Conservation (phyloP, 2,113 vertebrate species). For the Microtus ochrogaster region DNA sequence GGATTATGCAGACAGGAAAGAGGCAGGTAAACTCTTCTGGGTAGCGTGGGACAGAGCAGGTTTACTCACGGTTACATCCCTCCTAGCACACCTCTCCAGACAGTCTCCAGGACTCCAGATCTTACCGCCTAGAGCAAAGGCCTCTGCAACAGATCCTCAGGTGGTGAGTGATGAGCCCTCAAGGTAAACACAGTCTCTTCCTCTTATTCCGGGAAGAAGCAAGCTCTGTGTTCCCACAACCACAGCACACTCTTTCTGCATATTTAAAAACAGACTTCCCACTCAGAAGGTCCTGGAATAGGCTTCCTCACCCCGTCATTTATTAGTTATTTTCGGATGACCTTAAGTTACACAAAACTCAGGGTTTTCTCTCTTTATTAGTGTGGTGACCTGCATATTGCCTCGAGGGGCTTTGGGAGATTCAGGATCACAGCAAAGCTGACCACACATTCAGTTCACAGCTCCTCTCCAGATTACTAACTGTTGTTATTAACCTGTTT, state of each 20-base stretch:
- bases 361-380: slow-evolving; percentile 12
- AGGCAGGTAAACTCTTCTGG: not conserved
- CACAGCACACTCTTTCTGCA: not conserved
- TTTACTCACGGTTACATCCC: not conserved
- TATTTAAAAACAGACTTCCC: not conserved
- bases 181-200: not conserved
- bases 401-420: slow-evolving; percentile 9
- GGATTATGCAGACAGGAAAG: not conserved
- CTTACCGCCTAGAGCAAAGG: not conserved
- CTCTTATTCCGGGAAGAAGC: not conserved
- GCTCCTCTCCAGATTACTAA: not conserved
- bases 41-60: not conserved
- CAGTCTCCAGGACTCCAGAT: not conserved
- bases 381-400: not conserved
- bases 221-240: not conserved
- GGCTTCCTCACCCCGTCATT: not conserved
- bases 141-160: not conserved
- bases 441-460: not conserved
- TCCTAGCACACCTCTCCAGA: not conserved
- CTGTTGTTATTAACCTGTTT: slow-evolving; percentile 1
- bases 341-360: not conserved
- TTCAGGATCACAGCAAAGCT: not conserved
- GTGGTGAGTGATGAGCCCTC: not conserved
- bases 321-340: not conserved
- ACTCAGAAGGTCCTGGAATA: not conserved